Evolutionary conservation across 2,797 vertebrate species (phyloP).

Genomic region (Peromyscus nudipes): DNA sequence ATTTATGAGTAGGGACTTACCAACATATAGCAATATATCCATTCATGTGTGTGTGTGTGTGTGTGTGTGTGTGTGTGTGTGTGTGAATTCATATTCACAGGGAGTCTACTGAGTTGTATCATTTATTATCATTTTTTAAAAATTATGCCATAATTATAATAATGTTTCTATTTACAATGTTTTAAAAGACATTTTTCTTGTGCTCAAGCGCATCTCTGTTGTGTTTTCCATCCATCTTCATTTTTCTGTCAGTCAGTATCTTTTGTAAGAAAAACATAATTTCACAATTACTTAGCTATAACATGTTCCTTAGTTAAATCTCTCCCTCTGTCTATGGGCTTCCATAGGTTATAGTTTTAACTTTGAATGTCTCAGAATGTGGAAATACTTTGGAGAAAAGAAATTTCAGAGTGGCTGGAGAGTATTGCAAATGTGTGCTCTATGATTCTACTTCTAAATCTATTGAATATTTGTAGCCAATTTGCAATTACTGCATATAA

Average conservation of each 20-base stretch:
- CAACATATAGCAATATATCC: background rate
- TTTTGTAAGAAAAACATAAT: background rate
- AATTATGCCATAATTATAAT: background rate
- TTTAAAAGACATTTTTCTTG: background rate
- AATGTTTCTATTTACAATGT: background rate
- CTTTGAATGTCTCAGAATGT: background rate
- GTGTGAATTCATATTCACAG: background rate
- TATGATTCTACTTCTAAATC: background rate
- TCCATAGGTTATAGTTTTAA: background rate
- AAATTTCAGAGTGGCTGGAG: background rate
- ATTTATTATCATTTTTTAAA: background rate
- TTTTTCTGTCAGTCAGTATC: background rate
- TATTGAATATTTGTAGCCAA: background rate
- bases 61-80: background rate
- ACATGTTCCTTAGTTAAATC: background rate
- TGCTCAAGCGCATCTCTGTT: background rate
- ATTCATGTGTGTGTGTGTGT: background rate
- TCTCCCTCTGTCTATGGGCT: background rate
- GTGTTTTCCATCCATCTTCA: background rate
- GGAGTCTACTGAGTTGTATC: background rate
- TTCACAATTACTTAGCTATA: background rate
- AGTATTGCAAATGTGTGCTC: too few species aligned
- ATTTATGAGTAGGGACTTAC: background rate
- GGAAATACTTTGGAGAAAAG: background rate
- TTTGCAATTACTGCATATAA: background rate